A percentile compares a stretch with the other conserved stretches of the same genome.
Conservation (phyloP, 2,113 vertebrate genomes). For the Ictalurus furcatus region DNA sequence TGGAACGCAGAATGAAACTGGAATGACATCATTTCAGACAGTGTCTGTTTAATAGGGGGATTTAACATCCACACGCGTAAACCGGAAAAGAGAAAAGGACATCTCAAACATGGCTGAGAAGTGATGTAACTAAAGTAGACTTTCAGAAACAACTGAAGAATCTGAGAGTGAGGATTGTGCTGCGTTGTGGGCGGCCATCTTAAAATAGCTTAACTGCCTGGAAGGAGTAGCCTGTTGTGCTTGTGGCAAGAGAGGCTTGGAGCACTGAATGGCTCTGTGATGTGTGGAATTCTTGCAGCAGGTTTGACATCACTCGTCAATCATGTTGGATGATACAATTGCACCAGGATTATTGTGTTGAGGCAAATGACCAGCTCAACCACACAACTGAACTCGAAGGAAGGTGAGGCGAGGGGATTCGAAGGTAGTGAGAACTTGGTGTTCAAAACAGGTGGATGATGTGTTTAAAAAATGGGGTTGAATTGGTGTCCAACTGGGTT, state of each 20-base stretch:
- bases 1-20: constrained; percentile 17
- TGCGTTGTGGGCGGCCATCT: constrained; percentile 6
- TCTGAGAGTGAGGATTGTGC: constrained; percentile 30
- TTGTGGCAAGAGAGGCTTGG: constrained; percentile 16
- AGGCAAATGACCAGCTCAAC: not conserved
- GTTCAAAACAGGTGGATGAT: not conserved
- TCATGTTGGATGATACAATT: constrained; percentile 15
- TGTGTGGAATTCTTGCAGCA: not conserved
- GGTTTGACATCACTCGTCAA: constrained; percentile 8
- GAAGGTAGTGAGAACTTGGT: constrained; percentile 11
- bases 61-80: constrained; percentile 3
- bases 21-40: not conserved
- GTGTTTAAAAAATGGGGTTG: not conserved
- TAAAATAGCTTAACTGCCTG: constrained; percentile 12
- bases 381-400: not conserved
- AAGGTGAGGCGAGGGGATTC: constrained; percentile 35
- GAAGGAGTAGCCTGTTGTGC: constrained; percentile 12
- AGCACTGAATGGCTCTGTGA: not conserved
- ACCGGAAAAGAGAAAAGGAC: not conserved
- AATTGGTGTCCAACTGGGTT: constrained; percentile 25
- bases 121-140: constrained; percentile 10
- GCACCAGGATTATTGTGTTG: constrained; percentile 37
- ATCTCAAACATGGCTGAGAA: constrained; percentile 23
- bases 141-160: not conserved
- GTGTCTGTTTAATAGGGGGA: not conserved